Evolutionary conservation across 2,888 invertebrate species (phyloP).

Genomic region (Tachina grossa): DNA sequence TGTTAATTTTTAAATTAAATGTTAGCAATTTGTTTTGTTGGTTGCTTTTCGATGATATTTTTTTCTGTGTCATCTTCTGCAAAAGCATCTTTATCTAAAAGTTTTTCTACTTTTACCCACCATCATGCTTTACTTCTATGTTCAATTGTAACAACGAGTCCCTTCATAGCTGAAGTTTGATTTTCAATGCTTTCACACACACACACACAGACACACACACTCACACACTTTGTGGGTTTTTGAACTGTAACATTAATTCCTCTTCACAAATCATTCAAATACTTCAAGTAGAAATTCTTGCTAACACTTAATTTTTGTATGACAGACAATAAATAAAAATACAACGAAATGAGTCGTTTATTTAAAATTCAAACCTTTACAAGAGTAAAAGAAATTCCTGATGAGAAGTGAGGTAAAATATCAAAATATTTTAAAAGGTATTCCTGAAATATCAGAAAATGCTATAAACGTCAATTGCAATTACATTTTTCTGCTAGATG

Average conservation of each 20-base stretch:
- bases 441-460: neutral
- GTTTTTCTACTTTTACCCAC: conserved; percentile 14
- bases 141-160: conserved; percentile 1
- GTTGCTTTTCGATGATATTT: no score
- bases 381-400: neutral
- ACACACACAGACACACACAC: neutral
- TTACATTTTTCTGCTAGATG: neutral
- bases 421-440: neutral
- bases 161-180: neutral
- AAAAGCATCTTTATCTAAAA: conserved; percentile 1
- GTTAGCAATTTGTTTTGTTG: no score
- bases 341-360: neutral
- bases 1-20: no score
- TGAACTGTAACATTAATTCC: conserved; percentile 55
- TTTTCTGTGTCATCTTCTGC: no score
- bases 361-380: neutral
- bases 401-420: neutral
- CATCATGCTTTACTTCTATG: neutral
- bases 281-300: conserved; percentile 45
- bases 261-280: conserved; percentile 49
- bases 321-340: neutral
- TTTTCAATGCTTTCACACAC: neutral
- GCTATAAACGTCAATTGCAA: neutral
- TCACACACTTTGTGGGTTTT: neutral
- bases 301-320: conserved; percentile 22